These are phyloP conservation scores for Anarrhichthys ocellatus DNA, from an alignment of 2,113 vertebrate species.

Conservation along the genomic window DNA sequence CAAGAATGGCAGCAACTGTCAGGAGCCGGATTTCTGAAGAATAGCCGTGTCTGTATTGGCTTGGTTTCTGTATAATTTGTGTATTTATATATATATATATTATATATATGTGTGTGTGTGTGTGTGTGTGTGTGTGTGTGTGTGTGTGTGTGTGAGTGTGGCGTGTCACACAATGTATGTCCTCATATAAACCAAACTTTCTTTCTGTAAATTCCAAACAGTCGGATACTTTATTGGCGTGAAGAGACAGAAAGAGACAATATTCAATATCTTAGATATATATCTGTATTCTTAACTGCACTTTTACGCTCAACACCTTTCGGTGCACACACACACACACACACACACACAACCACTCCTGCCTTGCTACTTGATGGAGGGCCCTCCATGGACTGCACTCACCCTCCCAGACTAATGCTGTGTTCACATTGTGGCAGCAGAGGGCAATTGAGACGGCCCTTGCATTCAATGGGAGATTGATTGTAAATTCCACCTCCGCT, in stretches of 20 bases:
- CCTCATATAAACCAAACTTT: slow-evolving; percentile 15
- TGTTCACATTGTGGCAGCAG: slow-evolving; percentile 29
- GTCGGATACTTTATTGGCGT: not conserved
- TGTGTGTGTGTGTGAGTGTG: slow-evolving; percentile 1
- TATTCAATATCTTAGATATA: not conserved
- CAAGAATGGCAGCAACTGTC: slow-evolving; percentile 32
- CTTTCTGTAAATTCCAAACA: slow-evolving; percentile 2
- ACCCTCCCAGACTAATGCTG: slow-evolving; percentile 27
- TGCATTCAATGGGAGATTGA: slow-evolving; percentile 31
- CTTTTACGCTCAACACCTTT: not conserved
- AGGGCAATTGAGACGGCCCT: slow-evolving; percentile 26
- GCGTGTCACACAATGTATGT: slow-evolving; percentile 13
- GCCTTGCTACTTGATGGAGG: slow-evolving; percentile 17
- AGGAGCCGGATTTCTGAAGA: slow-evolving; percentile 32
- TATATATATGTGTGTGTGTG: not conserved
- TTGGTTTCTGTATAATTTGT: slow-evolving; percentile 10
- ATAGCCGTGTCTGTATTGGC: not conserved
- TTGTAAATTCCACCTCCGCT: slow-evolving; percentile 27
- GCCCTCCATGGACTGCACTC: slow-evolving; percentile 8
- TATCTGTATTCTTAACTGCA: not conserved
- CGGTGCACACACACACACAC: not conserved
- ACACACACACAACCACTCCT: not conserved
- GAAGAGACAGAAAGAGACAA: slow-evolving; percentile 4
- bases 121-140: not conserved
- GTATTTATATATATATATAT: not conserved